phyloP scores from a whole-genome alignment of 2,888 invertebrate genomes.

The Agrotis exclamationis region DNA sequence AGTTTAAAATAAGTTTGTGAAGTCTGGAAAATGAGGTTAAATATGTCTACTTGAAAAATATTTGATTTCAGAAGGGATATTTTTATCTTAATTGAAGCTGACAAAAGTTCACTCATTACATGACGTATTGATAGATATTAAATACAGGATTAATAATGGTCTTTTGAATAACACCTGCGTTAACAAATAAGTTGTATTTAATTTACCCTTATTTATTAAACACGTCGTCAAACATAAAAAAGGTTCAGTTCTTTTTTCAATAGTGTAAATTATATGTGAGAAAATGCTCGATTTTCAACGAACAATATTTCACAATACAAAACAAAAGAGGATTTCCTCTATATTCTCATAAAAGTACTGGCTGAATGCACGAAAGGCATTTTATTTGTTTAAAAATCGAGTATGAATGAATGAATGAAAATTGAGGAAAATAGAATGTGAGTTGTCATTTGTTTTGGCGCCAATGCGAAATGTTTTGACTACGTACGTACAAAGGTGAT shows the following conservation, averaged over 20 bases:
- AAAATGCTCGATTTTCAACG: neutral
- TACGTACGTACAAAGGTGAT: neutral
- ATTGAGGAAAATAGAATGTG: too few species aligned
- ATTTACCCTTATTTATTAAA: neutral
- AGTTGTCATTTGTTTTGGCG: slow-evolving; percentile 36
- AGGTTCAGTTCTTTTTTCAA: neutral
- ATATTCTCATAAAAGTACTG: slow-evolving; percentile 4
- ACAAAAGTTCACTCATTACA: neutral
- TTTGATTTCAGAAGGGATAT: neutral
- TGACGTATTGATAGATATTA: neutral
- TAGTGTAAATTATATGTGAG: neutral
- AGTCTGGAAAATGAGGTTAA: slow-evolving; percentile 11
- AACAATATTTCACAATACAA: neutral
- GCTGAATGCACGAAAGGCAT: slow-evolving; percentile 24
- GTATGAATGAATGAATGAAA: too few species aligned
- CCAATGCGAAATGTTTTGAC: neutral
- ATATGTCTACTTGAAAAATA: slow-evolving; percentile 1
- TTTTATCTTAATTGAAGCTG: too few species aligned
- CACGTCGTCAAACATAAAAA: too few species aligned
- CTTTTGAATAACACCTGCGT: neutral
- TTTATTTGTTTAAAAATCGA: slow-evolving; percentile 25
- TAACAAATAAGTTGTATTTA: neutral
- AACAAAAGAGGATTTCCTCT: slow-evolving; percentile 18
- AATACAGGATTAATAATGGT: neutral
- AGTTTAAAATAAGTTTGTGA: slow-evolving; percentile 19